Percentiles rank a stretch among this genome's conserved stretches.
Evolutionary conservation across 2,797 vertebrate species (phyloP).

Genomic region (Myotis pilosus): DNA sequence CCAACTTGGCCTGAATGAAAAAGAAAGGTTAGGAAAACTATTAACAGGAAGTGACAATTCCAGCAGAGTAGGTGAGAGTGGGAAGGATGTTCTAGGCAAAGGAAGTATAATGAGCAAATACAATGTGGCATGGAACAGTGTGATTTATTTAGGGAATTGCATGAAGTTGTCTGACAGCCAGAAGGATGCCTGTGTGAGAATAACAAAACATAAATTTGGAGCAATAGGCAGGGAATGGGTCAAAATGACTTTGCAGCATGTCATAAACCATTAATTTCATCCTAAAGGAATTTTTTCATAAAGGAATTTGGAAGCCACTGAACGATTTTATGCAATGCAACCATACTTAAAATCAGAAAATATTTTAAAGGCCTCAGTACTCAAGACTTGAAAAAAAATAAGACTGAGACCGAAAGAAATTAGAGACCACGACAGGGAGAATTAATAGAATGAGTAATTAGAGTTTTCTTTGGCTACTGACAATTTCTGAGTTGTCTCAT

Average conservation of each 20-base stretch:
- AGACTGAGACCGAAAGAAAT: neutral
- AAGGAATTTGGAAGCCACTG: neutral
- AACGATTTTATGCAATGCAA: neutral
- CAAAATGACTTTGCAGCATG: neutral
- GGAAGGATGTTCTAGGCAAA: neutral
- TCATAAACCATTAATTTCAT: neutral
- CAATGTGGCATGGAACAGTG: neutral
- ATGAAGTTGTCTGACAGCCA: neutral
- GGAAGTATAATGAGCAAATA: neutral
- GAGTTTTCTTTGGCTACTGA: neutral
- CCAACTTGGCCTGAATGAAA: neutral
- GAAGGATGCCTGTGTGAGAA: neutral
- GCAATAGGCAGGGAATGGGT: neutral
- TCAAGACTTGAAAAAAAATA: neutral
- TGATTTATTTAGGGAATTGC: neutral
- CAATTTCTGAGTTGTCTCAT: neutral
- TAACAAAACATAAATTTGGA: neutral
- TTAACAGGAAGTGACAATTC: neutral
- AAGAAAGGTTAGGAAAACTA: neutral
- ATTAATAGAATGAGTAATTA: neutral
- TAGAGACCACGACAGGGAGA: neutral
- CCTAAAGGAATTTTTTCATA: neutral
- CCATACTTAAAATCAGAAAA: slow-evolving; percentile 18
- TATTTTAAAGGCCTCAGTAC: neutral
- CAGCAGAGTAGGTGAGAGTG: neutral